Conservation (phyloP, 2,888 invertebrate genomes). For the Drosophila cracens region DNA sequence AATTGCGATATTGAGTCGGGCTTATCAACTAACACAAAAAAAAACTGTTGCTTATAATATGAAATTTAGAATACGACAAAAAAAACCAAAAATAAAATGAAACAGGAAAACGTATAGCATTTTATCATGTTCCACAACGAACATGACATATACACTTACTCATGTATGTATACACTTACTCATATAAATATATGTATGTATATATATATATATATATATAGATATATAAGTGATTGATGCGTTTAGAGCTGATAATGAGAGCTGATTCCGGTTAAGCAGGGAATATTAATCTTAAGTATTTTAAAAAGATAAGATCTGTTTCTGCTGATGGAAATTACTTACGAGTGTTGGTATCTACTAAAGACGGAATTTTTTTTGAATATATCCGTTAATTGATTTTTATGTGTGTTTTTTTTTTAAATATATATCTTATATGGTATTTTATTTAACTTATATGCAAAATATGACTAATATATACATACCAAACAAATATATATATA, state of each 20-base stretch:
- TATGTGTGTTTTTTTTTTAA: neutral
- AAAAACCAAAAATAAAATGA: neutral
- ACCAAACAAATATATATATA: neutral
- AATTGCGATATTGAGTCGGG: slow-evolving; percentile 53
- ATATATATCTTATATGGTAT: neutral
- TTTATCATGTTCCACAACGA: slow-evolving; percentile 9
- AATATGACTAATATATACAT: neutral
- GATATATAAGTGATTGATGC: slow-evolving; percentile 14
- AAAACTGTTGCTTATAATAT: slow-evolving; percentile 32
- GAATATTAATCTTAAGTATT: neutral
- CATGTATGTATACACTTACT: neutral
- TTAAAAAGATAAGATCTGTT: neutral
- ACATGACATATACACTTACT: slow-evolving; percentile 8
- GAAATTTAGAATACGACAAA: slow-evolving; percentile 43
- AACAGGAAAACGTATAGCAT: slow-evolving; percentile 15
- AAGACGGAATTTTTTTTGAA: neutral
- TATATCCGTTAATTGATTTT: too few relatives aligned
- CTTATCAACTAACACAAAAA: slow-evolving; percentile 50
- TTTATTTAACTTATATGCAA: neutral
- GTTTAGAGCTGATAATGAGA: slow-evolving; percentile 4
- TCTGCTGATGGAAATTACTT: neutral
- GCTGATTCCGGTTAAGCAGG: neutral
- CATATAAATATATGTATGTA: neutral
- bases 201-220: neutral
- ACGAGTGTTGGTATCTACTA: neutral